Base-by-base conservation (phyloP, 2,797 vertebrate genomes). In the Pseudochromis fuscus region DNA sequence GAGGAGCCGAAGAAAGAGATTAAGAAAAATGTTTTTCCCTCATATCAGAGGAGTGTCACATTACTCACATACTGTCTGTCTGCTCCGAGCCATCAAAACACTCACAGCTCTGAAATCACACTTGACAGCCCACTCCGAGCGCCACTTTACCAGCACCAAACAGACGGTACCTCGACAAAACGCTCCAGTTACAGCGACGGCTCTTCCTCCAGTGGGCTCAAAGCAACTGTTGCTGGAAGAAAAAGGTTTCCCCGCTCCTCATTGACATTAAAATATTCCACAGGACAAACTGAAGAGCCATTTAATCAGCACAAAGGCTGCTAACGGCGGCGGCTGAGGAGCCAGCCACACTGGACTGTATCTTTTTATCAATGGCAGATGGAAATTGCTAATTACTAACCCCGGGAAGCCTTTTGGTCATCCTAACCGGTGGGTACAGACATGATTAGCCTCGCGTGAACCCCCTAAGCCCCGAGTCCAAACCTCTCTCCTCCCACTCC, bases 401-500 rank as follows among this genome's bases (percentile, higher is more conserved):
- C 72, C 58, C 75, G 12, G 83, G 82, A 86, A 79, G 73, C 61
- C 71, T 71, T 72, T 62, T 65, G 75, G 23, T 77, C 24, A 0
- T 53, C 38, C 75, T 76, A 45, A 84, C 67, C 1, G 21, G 25
- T 72, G 77, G 77, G 19, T 38, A 57, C 50, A 45, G 78, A 77
- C 59, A 83, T 72, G 85, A 90, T 89, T 88, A 88, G 79, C 87
- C 86, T 79, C 0, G 2, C 15, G 4, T 84, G 72, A 89, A 81
- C 88, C 75, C 42, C 33, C 25, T 42, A 65, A 83, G 55, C 81
- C 72, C 49, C 1, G 16, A 71, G 49, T 67, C 72, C 77, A 58
- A 69, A 50, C 61, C 58, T 67, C 73, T 65, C 57, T 42, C 58
- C 59, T 73, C 50, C 50, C 68, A 56, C 72, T 71, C 49, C 45